Base-by-base conservation (phyloP, 2,888 invertebrate species). In the Torymus tubicola region DNA sequence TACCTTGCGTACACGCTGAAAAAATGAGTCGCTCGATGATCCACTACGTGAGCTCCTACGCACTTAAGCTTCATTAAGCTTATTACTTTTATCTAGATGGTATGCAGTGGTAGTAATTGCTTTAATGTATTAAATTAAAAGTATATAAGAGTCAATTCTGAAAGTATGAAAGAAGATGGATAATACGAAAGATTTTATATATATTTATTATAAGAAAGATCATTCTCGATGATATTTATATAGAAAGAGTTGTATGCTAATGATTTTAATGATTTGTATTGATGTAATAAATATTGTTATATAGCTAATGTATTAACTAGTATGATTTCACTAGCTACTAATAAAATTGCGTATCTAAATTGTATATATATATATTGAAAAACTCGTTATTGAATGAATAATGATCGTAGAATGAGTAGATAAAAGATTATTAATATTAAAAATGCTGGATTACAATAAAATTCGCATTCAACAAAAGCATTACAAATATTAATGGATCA, bases 21-120 rank as follows among this genome's bases (percentile, higher is more conserved):
- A 67, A 78, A 79, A 79, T 80, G 69, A 70, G n/a, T 80, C 74
- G 18, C 74, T 74, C 14, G 57, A 74, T 74, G 64, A 80, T 80
- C 79, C 79, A 70, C 53, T 61, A 73, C 53, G 16, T 53, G 8
- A 58, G 63, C 57, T 50, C 16, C 4, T 16, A 42, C 42, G 42
- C 42, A 42, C 42, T 42, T 42, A 8, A 42, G 42, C 42, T 42
- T 42, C 42, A 42, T 42, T 42, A 42, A 42, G 42, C 42, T 42
- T 42, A 42, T 42, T 42, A 42, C 42, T 42, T 42, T 42, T 42
- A 8, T 42, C 42, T 42, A 42, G 42, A 42, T 42, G 42, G 42
- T 42, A 42, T 42, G 42, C 42, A 42, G 42, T 42, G 42, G 5
- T 42, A 42, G 5, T 42, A 42, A 42, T 42, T 42, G 8, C 42